Evolutionary conservation across 2,888 invertebrate species (phyloP).

Genomic region (Agrotis exclamationis): DNA sequence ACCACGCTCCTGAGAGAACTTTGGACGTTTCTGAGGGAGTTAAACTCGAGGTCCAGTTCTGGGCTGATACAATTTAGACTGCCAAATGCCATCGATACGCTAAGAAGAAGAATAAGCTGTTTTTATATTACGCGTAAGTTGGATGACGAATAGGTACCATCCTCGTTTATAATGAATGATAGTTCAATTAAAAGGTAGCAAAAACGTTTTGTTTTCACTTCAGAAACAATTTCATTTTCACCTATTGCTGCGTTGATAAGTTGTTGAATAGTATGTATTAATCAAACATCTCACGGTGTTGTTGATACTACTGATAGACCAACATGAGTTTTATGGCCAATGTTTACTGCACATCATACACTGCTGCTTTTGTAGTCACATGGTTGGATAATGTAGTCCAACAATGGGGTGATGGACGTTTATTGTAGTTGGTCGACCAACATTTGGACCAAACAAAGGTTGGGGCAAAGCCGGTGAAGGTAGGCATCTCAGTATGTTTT

Average conservation of each 20-base stretch:
- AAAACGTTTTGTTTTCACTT: background rate
- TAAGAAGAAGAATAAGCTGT: too few relatives aligned
- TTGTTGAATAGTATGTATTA: constrained; percentile 13
- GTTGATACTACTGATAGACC: constrained; percentile 9
- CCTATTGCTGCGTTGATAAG: background rate
- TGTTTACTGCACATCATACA: background rate
- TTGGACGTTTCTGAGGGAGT: too few relatives aligned
- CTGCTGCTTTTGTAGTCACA: constrained; percentile 10
- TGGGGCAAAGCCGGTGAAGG: constrained; percentile 18
- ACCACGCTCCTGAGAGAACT: too few relatives aligned
- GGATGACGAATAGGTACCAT: too few relatives aligned
- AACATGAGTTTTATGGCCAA: constrained; percentile 3
- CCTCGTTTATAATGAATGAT: too few relatives aligned
- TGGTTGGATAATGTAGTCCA: background rate
- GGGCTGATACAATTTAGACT: too few relatives aligned
- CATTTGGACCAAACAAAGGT: constrained; percentile 13
- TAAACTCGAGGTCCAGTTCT: too few relatives aligned
- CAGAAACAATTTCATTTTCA: background rate
- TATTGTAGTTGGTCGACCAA: constrained; percentile 29
- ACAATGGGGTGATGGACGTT: background rate
- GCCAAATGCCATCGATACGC: too few relatives aligned
- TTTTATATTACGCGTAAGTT: too few relatives aligned
- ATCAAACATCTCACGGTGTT: background rate
- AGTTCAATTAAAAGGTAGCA: too few relatives aligned
- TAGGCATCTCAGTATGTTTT: constrained; percentile 32